Percentiles rank a stretch among this genome's conserved stretches.
phyloP scores from a whole-genome alignment of 2,113 vertebrate species.

The Micromys minutus region DNA sequence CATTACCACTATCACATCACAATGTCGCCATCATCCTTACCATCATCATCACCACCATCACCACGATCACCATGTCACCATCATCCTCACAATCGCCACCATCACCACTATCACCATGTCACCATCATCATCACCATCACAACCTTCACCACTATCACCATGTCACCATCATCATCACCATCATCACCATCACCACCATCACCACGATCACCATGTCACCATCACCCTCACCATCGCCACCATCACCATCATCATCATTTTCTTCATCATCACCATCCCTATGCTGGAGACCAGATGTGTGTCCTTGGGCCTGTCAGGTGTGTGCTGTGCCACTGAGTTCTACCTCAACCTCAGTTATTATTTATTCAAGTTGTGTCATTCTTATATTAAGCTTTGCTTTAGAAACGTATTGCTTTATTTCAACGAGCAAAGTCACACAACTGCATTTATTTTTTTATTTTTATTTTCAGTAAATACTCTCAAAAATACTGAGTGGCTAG shows the following conservation, averaged over 20 bases:
- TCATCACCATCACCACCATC: background rate
- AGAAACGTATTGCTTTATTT: background rate
- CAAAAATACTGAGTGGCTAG: background rate
- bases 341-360: background rate
- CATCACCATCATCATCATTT: background rate
- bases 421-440: background rate
- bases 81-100: background rate
- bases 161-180: background rate
- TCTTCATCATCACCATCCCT: background rate
- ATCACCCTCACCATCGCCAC: background rate
- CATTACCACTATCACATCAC: too few relatives aligned
- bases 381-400: slow-evolving; percentile 13
- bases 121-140: too few relatives aligned
- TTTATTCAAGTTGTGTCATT: slow-evolving; percentile 6
- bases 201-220: too few relatives aligned
- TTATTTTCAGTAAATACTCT: background rate
- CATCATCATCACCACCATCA: background rate
- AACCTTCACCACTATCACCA: background rate
- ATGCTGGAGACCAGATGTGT: background rate
- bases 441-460: background rate
- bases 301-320: background rate
- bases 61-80: background rate
- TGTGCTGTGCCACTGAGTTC: background rate
- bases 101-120: background rate
- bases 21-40: background rate